Conservation (phyloP, 2,797 vertebrate genomes). For the Hozukius guyotensis region DNA sequence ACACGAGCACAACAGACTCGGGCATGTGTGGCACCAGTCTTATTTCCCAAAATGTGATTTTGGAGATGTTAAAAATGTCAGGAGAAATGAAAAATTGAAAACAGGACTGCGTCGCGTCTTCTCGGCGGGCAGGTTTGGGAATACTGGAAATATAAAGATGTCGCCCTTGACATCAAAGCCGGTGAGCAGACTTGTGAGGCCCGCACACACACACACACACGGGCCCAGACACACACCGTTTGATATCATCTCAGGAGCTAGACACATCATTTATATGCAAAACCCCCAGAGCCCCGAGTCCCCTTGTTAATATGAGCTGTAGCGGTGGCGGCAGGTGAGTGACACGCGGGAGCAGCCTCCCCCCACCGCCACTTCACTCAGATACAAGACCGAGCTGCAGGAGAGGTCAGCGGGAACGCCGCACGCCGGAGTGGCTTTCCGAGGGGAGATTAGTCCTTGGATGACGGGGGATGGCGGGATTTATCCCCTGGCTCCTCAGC, state of each 20-base stretch:
- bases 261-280: slow-evolving; percentile 82
- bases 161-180: slow-evolving; percentile 67
- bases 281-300: slow-evolving; percentile 61
- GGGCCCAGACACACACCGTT: slow-evolving; percentile 27
- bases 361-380: slow-evolving; percentile 21
- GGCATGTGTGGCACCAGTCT: slow-evolving; percentile 36
- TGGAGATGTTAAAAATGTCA: slow-evolving; percentile 59
- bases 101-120: slow-evolving; percentile 1
- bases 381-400: slow-evolving; percentile 50
- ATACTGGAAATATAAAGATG: slow-evolving; percentile 49
- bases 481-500: slow-evolving; percentile 68
- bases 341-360: slow-evolving; percentile 43
- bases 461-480: slow-evolving; percentile 50
- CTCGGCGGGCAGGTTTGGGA: background rate
- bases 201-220: slow-evolving; percentile 4
- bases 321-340: slow-evolving; percentile 62
- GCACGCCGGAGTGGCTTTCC: slow-evolving; percentile 57
- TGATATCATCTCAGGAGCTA: slow-evolving; percentile 68
- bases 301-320: slow-evolving; percentile 73
- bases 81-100: slow-evolving; percentile 41
- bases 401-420: slow-evolving; percentile 71
- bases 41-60: slow-evolving; percentile 59
- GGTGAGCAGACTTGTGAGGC: slow-evolving; percentile 1
- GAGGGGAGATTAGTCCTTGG: slow-evolving; percentile 68
- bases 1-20: slow-evolving; percentile 1